Evolutionary conservation across 2,888 invertebrate species (phyloP).

Genomic region (Taenaris catops): DNA sequence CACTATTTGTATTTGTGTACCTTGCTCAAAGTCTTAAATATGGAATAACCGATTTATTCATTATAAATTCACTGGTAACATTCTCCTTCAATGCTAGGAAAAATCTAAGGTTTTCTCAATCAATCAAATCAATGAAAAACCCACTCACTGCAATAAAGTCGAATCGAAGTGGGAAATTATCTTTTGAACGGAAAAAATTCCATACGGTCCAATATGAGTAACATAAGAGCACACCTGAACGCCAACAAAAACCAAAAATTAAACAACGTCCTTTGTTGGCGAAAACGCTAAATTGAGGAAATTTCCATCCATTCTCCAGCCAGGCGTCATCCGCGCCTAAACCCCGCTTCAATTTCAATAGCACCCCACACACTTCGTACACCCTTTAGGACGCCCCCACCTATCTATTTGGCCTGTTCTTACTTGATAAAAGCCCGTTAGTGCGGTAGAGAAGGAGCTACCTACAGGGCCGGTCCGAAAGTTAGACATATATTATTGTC

Average conservation of each 20-base stretch:
- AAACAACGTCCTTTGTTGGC: conserved; percentile 77
- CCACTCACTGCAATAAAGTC: neutral
- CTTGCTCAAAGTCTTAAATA: too few species aligned
- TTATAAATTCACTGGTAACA: too few species aligned
- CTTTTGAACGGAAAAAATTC: conserved; percentile 3
- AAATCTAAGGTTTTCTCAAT: too few species aligned
- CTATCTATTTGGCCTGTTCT: conserved; percentile 38
- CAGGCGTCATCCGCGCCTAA: conserved; percentile 79
- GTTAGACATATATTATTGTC: conserved; percentile 80
- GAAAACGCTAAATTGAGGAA: conserved; percentile 80
- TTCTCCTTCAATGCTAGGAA: too few species aligned
- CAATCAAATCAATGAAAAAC: neutral
- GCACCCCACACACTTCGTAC: conserved; percentile 75
- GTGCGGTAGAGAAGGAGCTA: conserved; percentile 44
- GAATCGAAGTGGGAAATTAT: too few species aligned
- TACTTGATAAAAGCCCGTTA: conserved; percentile 25
- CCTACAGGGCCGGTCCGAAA: conserved; percentile 78
- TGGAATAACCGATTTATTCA: too few species aligned
- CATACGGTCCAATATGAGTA: conserved; percentile 21
- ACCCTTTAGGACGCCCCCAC: conserved; percentile 78
- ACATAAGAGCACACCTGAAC: conserved; percentile 52
- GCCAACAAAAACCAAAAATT: conserved; percentile 74
- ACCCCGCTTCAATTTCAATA: conserved; percentile 80
- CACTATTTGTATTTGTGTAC: too few species aligned
- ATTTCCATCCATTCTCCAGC: conserved; percentile 79